Base-by-base conservation (phyloP, 2,113 vertebrate species). In the Psephotus haematonotus region DNA sequence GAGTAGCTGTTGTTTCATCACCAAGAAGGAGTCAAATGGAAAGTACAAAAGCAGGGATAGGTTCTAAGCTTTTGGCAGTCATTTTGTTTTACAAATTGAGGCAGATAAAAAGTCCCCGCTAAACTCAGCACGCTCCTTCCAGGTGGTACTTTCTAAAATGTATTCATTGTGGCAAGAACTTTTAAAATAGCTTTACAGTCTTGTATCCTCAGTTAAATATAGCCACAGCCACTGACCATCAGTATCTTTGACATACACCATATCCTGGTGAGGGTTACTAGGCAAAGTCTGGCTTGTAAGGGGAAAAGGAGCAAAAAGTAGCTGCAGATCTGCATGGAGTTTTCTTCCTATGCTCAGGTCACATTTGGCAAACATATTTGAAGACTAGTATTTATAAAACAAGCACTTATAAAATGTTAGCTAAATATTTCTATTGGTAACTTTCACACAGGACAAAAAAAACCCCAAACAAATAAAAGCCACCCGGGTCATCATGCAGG, bases 101-200 rank as follows among this genome's bases (percentile, higher is more conserved):
- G 6, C 19, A n/a, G 37, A 67, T 76, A 69, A 59, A 92, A 94
- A 97, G 46, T 97, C 92, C 86, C 96, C 28, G 18, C 57, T 75
- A 79, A 83, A 39, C 41, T 93, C 39, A 46, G 64, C 78, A 63
- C 2, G 2, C 41, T 92, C 60, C 90, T 95, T 92, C 85, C 96
- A 97, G 97, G 57, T 97, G 97, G 94, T 78, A 94, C 92, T 97
- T 97, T 97, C 95, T 96, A 62, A 95, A 95, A 74, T n/a, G 19
- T 80, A 84, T 65, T 93, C 31, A 69, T 68, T 82, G 52, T 59
- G 41, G 68, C 77, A 93, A 95, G 69, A 94, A 88, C 74, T 78
- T 93, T 81, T 92, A 67, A 82, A 94, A 93, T 88, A 96, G 70
- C 16, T 41, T 91, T 92, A 95, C 44, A 3, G 70, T 87, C 81